Evolutionary conservation across 2,888 invertebrate genomes (phyloP).

Genomic region (Camptogramma bilineatum): DNA sequence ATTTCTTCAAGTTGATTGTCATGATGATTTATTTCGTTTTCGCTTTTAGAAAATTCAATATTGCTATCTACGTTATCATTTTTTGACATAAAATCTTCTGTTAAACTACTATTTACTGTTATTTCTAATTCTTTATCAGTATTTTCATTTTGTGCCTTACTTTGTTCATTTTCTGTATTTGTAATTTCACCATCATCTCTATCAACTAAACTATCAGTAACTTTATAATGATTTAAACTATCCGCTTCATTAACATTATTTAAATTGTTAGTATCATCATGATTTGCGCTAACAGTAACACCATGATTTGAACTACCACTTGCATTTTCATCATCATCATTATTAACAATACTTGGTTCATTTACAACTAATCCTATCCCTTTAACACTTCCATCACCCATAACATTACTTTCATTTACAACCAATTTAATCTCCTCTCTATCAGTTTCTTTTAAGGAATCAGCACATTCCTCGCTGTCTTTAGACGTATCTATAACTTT

Average conservation of each 20-base stretch:
- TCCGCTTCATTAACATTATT: too few relatives aligned
- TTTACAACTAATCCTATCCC: too few relatives aligned
- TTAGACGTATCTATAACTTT: too few relatives aligned
- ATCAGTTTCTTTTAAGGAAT: too few relatives aligned
- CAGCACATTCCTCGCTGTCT: too few relatives aligned
- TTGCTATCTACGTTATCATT: conserved; percentile 26
- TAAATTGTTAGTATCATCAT: too few relatives aligned
- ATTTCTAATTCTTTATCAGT: background rate
- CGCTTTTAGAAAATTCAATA: conserved; percentile 3
- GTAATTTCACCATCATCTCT: background rate
- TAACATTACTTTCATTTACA: too few relatives aligned
- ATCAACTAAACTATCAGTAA: background rate
- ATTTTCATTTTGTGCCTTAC: conserved; percentile 4
- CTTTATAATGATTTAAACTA: background rate
- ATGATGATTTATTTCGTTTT: conserved; percentile 6
- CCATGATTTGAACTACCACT: background rate
- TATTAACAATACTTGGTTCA: background rate
- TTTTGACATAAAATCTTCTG: conserved; percentile 9
- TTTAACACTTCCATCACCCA: too few relatives aligned
- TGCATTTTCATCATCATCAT: background rate
- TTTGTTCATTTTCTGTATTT: conserved; percentile 12
- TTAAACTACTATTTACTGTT: conserved; percentile 1
- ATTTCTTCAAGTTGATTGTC: conserved; percentile 2
- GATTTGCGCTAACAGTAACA: background rate
- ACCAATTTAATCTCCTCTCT: too few relatives aligned